These are phyloP conservation scores for Gymnodraco acuticeps DNA, from an alignment of 2,797 vertebrate genomes.

Conservation along the genomic window DNA sequence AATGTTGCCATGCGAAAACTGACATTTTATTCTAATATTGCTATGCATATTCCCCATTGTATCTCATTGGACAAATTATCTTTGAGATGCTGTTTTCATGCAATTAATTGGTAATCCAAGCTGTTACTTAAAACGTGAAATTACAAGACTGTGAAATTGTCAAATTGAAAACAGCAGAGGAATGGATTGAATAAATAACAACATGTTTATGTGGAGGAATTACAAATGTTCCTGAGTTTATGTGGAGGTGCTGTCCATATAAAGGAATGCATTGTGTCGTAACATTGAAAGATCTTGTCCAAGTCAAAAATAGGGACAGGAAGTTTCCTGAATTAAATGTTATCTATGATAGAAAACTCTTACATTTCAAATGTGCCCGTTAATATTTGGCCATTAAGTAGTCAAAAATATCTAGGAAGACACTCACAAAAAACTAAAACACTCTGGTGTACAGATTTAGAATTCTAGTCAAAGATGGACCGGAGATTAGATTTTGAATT, in stretches of 20 bases:
- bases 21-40: neutral
- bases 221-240: neutral
- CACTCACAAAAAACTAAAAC: neutral
- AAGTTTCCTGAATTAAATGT: neutral
- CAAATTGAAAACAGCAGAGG: slow-evolving; percentile 1
- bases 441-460: neutral
- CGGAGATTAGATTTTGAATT: neutral
- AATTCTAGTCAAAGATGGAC: neutral
- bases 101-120: neutral
- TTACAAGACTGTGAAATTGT: neutral
- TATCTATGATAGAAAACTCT: neutral
- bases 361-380: neutral
- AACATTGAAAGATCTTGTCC: neutral
- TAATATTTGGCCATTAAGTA: neutral
- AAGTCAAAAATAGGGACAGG: neutral
- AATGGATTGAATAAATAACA: neutral
- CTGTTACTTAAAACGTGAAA: neutral
- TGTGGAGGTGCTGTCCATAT: neutral
- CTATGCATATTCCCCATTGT: neutral
- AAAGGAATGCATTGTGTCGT: neutral
- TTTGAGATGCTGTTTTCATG: neutral
- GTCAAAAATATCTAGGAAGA: neutral
- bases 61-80: neutral
- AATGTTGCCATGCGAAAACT: neutral
- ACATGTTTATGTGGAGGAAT: neutral